Evolutionary conservation across 2,113 vertebrate species (phyloP).

Genomic region (Limnothrissa miodon): DNA sequence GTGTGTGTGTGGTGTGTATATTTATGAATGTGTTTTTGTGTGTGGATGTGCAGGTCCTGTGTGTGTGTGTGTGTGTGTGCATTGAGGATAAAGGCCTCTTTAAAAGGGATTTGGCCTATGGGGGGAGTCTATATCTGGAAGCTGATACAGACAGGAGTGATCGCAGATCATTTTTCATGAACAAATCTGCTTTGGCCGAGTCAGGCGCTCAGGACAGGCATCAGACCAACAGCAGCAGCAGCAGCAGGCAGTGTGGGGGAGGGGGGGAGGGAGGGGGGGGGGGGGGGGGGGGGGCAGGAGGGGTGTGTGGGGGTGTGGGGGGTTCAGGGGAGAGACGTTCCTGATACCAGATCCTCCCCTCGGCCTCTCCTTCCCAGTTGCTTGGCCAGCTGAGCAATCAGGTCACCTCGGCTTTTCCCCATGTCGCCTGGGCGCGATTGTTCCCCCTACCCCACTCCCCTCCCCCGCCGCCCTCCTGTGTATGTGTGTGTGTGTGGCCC

Average conservation of each 20-base stretch:
- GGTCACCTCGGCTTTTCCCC: slow-evolving; percentile 61
- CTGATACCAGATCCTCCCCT: slow-evolving; percentile 62
- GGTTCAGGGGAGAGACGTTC: slow-evolving; percentile 49
- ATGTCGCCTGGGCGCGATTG: slow-evolving; percentile 50
- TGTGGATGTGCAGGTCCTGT: too few species aligned
- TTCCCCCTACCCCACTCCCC: slow-evolving; percentile 37
- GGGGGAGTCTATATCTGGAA: slow-evolving; percentile 55
- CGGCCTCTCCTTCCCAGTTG: slow-evolving; percentile 63
- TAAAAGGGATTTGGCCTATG: slow-evolving; percentile 60
- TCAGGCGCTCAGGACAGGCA: slow-evolving; percentile 27
- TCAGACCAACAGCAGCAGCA: slow-evolving; percentile 23
- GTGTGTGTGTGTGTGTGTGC: slow-evolving; percentile 24
- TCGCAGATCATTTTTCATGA: slow-evolving; percentile 67
- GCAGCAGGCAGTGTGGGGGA: slow-evolving; percentile 23
- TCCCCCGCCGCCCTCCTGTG: background rate
- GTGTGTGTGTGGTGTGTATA: too few species aligned
- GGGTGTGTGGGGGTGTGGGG: background rate
- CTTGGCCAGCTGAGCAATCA: slow-evolving; percentile 75
- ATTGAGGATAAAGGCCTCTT: slow-evolving; percentile 55
- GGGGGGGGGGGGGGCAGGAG: slow-evolving; percentile 18
- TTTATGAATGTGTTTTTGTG: too few species aligned
- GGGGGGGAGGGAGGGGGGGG: slow-evolving; percentile 22
- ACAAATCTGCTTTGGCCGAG: slow-evolving; percentile 61
- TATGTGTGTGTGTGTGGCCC: slow-evolving; percentile 62
- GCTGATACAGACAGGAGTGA: slow-evolving; percentile 57